Evolutionary conservation across 2,888 invertebrate species (phyloP).

Genomic region (Eucera pruinosa): DNA sequence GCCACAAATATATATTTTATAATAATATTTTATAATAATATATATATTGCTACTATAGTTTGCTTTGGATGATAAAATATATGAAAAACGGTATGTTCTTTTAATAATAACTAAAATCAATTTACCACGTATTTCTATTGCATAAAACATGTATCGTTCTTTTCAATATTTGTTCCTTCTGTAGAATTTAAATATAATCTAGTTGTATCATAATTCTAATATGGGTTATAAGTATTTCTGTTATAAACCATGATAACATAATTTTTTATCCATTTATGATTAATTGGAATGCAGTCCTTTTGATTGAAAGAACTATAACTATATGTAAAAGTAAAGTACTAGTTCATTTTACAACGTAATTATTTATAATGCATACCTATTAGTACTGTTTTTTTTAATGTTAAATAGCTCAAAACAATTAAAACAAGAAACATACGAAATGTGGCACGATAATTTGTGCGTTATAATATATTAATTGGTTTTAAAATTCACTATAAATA

Average conservation of each 20-base stretch:
- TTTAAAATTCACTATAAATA: slow-evolving; percentile 17
- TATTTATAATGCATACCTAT: slow-evolving; percentile 1
- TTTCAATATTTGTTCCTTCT: background rate
- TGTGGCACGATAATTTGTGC: slow-evolving; percentile 54
- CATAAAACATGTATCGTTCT: slow-evolving; percentile 4
- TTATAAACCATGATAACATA: slow-evolving; percentile 17
- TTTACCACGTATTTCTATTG: background rate
- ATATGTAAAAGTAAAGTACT: slow-evolving; percentile 8
- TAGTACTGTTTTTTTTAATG: background rate
- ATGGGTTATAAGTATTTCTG: slow-evolving; percentile 1
- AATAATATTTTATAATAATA: slow-evolving; percentile 38
- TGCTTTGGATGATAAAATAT: slow-evolving; percentile 29
- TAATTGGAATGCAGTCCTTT: slow-evolving; percentile 54
- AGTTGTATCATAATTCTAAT: background rate
- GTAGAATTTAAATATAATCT: slow-evolving; percentile 7
- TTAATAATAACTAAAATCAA: slow-evolving; percentile 14
- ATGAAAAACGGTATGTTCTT: slow-evolving; percentile 12
- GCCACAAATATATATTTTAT: slow-evolving; percentile 48
- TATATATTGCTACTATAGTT: slow-evolving; percentile 13
- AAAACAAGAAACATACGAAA: slow-evolving; percentile 3
- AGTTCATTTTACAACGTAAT: slow-evolving; percentile 19
- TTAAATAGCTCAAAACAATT: slow-evolving; percentile 8
- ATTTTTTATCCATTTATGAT: slow-evolving; percentile 12
- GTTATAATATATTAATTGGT: slow-evolving; percentile 45
- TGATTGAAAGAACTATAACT: slow-evolving; percentile 19